phyloP scores from a whole-genome alignment of 92 coral and sea anemone species.

The Epizoanthus rinbou region DNA sequence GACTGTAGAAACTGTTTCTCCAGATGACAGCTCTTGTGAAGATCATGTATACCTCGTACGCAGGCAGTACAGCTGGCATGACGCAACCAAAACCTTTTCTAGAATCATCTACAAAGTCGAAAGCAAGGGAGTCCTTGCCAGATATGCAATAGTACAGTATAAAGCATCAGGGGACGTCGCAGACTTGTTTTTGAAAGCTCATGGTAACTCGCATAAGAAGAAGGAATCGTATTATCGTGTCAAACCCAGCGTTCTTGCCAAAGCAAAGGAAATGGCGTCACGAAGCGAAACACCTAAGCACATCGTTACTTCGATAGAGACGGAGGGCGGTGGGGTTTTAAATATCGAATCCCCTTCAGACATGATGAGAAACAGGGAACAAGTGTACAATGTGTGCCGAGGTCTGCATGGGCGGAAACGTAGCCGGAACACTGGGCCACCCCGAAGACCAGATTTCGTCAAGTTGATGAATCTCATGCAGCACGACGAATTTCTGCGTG shows the following conservation, averaged over 20 bases:
- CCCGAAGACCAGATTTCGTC: slow-evolving; percentile 40
- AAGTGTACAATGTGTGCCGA: slow-evolving; percentile 42
- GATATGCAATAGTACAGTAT: slow-evolving; percentile 63
- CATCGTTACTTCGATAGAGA: slow-evolving; percentile 14
- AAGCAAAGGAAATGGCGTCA: slow-evolving; percentile 33
- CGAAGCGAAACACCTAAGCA: slow-evolving; percentile 41
- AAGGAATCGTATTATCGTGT: slow-evolving; percentile 43
- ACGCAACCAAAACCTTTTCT: slow-evolving; percentile 19
- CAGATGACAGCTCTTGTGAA: slow-evolving; percentile 14
- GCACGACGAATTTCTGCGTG: slow-evolving; percentile 45
- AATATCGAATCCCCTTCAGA: slow-evolving; percentile 37
- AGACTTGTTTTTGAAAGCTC: slow-evolving; percentile 25
- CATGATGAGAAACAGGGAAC: slow-evolving; percentile 47
- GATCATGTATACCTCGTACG: slow-evolving; percentile 31
- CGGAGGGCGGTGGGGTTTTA: slow-evolving; percentile 41
- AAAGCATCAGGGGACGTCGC: slow-evolving; percentile 34
- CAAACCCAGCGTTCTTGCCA: slow-evolving; percentile 46
- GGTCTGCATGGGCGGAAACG: slow-evolving; percentile 9
- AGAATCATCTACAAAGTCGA: slow-evolving; percentile 55
- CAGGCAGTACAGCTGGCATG: slow-evolving; percentile 69
- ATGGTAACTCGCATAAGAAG: slow-evolving; percentile 44
- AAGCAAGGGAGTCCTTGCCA: slow-evolving; percentile 23
- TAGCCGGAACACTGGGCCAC: slow-evolving; percentile 38
- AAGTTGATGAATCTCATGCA: slow-evolving; percentile 45
- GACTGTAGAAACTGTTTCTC: not conserved